phyloP scores from a whole-genome alignment of 2,888 invertebrate species.

The Acronicta aceris region DNA sequence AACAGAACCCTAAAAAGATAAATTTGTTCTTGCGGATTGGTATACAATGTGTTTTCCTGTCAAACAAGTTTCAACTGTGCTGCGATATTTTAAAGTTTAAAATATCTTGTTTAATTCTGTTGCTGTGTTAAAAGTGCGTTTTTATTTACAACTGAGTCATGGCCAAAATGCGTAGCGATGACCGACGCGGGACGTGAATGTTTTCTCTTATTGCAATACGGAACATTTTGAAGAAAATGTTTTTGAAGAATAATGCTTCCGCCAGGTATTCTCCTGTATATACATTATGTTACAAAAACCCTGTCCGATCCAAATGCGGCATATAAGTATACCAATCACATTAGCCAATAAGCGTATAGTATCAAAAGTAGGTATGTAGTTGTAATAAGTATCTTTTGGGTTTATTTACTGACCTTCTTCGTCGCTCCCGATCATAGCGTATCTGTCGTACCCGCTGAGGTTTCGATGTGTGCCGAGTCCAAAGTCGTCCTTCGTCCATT shows the following conservation, averaged over 20 bases:
- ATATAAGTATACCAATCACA: too few species aligned
- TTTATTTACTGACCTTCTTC: conserved; percentile 93
- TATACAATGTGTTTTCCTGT: conserved; percentile 20
- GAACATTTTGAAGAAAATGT: conserved; percentile 21
- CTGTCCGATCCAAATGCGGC: too few species aligned
- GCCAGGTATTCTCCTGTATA: too few species aligned
- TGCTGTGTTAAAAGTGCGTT: conserved; percentile 54
- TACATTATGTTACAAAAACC: too few species aligned
- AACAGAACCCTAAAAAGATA: conserved; percentile 42
- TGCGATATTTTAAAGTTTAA: conserved; percentile 23
- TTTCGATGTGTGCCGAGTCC: conserved; percentile 97
- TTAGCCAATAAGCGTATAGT: too few species aligned
- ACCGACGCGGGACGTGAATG: conserved; percentile 21
- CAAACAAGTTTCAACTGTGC: conserved; percentile 25
- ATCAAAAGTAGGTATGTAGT: too few species aligned
- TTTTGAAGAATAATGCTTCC: background rate
- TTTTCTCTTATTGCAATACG: conserved; percentile 48
- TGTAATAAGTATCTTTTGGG: too few species aligned
- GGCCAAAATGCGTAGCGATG: conserved; percentile 48
- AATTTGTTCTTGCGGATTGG: conserved; percentile 21
- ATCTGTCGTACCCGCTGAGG: conserved; percentile 97
- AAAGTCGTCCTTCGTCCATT: conserved; percentile 99
- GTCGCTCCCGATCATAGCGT: conserved; percentile 98
- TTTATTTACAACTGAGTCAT: conserved; percentile 59
- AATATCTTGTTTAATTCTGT: conserved; percentile 19